These are phyloP conservation scores for Bombus superbus DNA, from an alignment of 1,140 invertebrate species.

Conservation along the genomic window DNA sequence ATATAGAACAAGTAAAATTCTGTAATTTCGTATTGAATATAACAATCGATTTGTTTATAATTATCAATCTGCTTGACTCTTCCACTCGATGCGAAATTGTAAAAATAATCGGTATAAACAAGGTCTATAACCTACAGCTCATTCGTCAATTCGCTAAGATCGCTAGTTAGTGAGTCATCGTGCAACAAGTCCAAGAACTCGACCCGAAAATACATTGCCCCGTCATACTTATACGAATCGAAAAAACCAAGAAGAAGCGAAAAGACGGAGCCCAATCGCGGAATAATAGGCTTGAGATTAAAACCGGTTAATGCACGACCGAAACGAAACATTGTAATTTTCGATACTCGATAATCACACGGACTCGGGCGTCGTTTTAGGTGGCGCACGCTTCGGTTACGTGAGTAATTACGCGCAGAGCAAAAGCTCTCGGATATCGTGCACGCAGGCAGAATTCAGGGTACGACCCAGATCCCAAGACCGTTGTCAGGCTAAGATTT, in stretches of 20 bases:
- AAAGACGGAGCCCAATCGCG: neutral
- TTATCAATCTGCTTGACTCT: neutral
- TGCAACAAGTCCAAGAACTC: neutral
- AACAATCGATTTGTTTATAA: neutral
- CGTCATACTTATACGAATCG: neutral
- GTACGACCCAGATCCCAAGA: constrained; percentile 76
- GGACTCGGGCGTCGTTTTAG: constrained; percentile 58
- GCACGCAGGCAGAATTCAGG: constrained; percentile 73
- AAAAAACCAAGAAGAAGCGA: neutral
- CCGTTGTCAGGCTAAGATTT: constrained; percentile 55
- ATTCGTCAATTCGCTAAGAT: too few relatives aligned
- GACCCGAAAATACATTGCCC: neutral
- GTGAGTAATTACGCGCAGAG: constrained; percentile 59
- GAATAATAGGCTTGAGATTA: constrained; percentile 37
- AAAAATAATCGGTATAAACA: too few relatives aligned
- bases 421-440: constrained; percentile 47
- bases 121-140: too few relatives aligned
- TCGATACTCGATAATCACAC: constrained; percentile 64
- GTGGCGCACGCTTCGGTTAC: constrained; percentile 46
- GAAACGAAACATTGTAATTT: constrained; percentile 57
- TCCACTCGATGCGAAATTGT: too few relatives aligned
- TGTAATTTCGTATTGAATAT: neutral
- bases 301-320: constrained; percentile 47
- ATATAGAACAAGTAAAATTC: neutral
- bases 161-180: too few relatives aligned